These are phyloP conservation scores for Carterocephalus palaemon DNA, from an alignment of 2,888 invertebrate species.

Conservation along the genomic window DNA sequence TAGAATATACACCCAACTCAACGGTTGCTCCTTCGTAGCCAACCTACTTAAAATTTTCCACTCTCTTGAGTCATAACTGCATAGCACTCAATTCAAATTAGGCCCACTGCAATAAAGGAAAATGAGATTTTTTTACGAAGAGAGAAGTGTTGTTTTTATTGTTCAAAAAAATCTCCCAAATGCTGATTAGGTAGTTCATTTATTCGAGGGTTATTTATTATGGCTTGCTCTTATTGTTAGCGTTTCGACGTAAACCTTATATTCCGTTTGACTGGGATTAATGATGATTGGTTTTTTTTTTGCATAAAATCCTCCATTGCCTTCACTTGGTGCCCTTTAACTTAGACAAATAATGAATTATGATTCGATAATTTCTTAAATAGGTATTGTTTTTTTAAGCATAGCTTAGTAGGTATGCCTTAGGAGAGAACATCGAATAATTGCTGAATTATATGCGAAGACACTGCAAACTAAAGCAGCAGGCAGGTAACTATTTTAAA, in stretches of 20 bases:
- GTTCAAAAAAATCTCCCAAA: constrained; percentile 53
- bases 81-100: constrained; percentile 78
- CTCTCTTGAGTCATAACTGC: constrained; percentile 77
- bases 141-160: constrained; percentile 74
- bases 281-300: constrained; percentile 15
- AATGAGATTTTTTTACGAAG: constrained; percentile 75
- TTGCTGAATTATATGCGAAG: too few species aligned
- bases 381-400: too few species aligned
- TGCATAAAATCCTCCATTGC: constrained; percentile 40
- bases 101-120: constrained; percentile 72
- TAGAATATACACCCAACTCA: constrained; percentile 6
- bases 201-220: constrained; percentile 70
- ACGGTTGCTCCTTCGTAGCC: constrained; percentile 20
- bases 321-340: constrained; percentile 42
- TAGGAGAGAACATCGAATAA: too few species aligned
- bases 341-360: too few species aligned
- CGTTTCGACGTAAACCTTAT: constrained; percentile 34
- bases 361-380: too few species aligned
- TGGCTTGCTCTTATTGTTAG: constrained; percentile 52
- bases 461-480: too few species aligned
- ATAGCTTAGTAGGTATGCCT: too few species aligned
- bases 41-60: constrained; percentile 72
- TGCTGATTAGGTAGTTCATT: constrained; percentile 70
- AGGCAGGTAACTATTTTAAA: too few species aligned
- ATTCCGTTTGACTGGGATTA: constrained; percentile 17